Evolutionary conservation across 2,888 invertebrate species (phyloP), one percentile per base, ranked within the genome.

Genomic region (Phortica okadai): DNA sequence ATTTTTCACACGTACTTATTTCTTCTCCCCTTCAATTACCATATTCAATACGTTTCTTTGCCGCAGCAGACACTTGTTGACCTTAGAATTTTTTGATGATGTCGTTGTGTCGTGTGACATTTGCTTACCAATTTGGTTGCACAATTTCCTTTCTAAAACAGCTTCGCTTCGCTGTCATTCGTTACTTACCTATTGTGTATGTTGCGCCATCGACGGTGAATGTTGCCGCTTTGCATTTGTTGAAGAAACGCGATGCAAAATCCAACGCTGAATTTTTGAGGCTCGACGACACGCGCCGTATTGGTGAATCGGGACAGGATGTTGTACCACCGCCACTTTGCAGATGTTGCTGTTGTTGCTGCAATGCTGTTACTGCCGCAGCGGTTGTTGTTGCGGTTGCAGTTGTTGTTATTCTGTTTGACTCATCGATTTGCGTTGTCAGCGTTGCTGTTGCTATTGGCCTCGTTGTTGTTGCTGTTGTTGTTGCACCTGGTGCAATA

Each of bases 171-270:
- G 33, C 59, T 6, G 25, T 16, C 25, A 8, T 59, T 25, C n/a
- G 16, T 14, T 59, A 88, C 91, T 90, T 92, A 96, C 96, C 96
- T 92, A 96, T 96, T 81, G 96, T 96, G 89, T 96, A 96, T 81
- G 95, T 95, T 82, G 95, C 96, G 90, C 96, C 96, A 92, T 96
- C 96, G 91, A 96, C 94, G 87, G 96, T 96, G 91, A 96, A 96
- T 79, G 96, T 96, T 74, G 96, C 96, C 91, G 96, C 96, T 92
- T 96, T 96, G 93, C 96, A 96, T 92, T 96, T 96, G 93, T 95
- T 95, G 92, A 95, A 94, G 79, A 95, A 91, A 88, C 94, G 94
- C 58, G 91, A 89, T 6, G 91, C 91, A 77, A 91, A 90, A 76
- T 89, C 90, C 82, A 91, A 81, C 10, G 91, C 91, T 6, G 91